Base-by-base conservation (phyloP, 2,113 vertebrate species). In the Piaya cayana region DNA sequence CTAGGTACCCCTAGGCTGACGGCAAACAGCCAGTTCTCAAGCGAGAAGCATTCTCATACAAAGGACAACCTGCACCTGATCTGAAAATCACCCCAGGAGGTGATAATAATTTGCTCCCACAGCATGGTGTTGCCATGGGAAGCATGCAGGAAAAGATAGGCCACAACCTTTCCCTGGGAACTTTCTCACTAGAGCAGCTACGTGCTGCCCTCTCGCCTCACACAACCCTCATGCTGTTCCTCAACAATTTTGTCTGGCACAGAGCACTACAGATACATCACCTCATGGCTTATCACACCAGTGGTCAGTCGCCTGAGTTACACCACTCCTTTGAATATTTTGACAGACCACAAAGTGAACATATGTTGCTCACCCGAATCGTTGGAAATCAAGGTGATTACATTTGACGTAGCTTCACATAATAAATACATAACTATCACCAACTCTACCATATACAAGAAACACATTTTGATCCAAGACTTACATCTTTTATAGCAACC, bases 171-270 rank as follows among this genome's bases (percentile, higher is more conserved):
- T 82, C 26, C 62, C 52, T 15, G 16, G 68, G 62, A 72, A 60
- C 34, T 37, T 82, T 29, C 58, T 76, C 36, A 43, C 34, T 21
- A 30, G n/a, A 37, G 39, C 55, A 84, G 39, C 55, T 59, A 42
- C 58, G 19, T 0, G 0, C 32, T 77, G 20, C 39, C 10, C 22
- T 6, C 0, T 34, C 32, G 3, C 3, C 8, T 76, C 56, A 47
- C 50, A 39, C 27, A 65, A 49, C 25, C 34, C 39, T 79, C 62
- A 52, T 13, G 3, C 39, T 80, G 11, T 8, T 47, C 55, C 68
- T 52, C 50, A 55, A 22, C 5, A 0, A 19, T 16, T 11, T 15
- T 43, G 23, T 30, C 32, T 53, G 55, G 50, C 63, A 34, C 20
- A 17, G 45, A 83, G 39, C 50, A 15, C 52, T 9, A 26, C 2